Conservation (phyloP, 1,140 invertebrate genomes). For the Saccostrea glomerata region DNA sequence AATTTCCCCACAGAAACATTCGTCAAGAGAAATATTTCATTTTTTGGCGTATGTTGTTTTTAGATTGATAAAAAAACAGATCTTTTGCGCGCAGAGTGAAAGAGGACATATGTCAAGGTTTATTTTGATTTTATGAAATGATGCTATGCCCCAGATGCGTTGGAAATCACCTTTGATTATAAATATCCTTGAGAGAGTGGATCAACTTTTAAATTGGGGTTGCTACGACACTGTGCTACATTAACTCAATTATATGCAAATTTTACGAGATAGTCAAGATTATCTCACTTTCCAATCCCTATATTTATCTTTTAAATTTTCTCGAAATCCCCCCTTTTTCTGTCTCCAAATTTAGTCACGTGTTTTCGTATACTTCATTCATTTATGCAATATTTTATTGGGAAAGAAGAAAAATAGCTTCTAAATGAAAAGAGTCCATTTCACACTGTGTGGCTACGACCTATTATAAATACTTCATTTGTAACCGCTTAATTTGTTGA, state of each 20-base stretch:
- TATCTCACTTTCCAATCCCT: neutral
- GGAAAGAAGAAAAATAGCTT: neutral
- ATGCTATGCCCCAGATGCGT: neutral
- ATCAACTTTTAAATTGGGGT: neutral
- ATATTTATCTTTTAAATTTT: neutral
- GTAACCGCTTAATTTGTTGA: constrained; percentile 3
- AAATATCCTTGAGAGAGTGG: neutral
- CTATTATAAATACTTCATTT: constrained; percentile 17
- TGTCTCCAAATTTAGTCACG: neutral
- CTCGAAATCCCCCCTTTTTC: neutral
- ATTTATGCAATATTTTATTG: neutral
- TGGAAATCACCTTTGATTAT: neutral
- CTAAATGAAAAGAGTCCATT: neutral
- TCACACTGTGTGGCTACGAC: neutral
- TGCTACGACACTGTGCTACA: neutral
- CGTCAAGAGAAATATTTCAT: no score
- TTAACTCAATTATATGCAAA: constrained; percentile 11
- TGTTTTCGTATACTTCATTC: constrained; percentile 8
- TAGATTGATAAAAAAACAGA: no score
- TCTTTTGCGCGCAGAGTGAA: no score
- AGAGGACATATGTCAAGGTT: neutral
- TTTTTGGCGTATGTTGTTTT: no score
- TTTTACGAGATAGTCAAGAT: neutral
- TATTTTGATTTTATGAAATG: neutral
- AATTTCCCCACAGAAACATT: no score